A percentile compares a stretch with the other conserved stretches of the same genome.
Conservation (phyloP, 2,797 vertebrate species). For the Miichthys miiuy region DNA sequence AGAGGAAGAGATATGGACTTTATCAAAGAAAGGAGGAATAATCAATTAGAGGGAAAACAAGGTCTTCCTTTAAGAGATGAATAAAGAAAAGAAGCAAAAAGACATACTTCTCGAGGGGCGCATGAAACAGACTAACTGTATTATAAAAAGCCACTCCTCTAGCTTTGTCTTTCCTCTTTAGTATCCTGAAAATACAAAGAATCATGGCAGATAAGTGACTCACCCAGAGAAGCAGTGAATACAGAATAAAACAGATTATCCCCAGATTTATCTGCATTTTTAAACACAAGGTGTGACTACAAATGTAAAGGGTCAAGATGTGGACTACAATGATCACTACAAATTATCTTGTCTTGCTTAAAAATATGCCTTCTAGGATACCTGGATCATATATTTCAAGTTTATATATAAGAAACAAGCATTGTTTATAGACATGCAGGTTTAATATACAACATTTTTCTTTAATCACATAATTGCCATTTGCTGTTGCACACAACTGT, state of each 20-base stretch:
- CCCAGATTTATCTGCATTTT: not conserved
- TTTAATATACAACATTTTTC: not conserved
- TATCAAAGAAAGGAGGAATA: constrained; percentile 1
- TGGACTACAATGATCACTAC: not conserved
- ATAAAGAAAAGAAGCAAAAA: not conserved
- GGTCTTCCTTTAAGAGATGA: constrained; percentile 5
- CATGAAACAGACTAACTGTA: constrained; percentile 24
- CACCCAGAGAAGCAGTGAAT: not conserved
- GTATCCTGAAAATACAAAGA: constrained; percentile 32
- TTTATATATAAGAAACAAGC: not conserved
- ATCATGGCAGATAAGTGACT: constrained; percentile 13
- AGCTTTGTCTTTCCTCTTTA: constrained; percentile 8
- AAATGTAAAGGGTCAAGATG: no score
- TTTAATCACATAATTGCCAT: not conserved
- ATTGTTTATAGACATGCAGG: no score
- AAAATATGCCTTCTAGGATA: not conserved
- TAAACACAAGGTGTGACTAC: constrained; percentile 1
- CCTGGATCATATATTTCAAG: not conserved
- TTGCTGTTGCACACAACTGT: not conserved
- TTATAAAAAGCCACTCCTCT: constrained; percentile 33
- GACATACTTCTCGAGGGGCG: constrained; percentile 11
- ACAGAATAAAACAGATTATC: not conserved
- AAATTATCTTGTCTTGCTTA: not conserved
- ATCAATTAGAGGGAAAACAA: constrained; percentile 4
- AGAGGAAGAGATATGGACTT: not conserved